Percentiles rank a stretch among this genome's conserved stretches.
These are phyloP conservation scores for Lobophora halterata DNA, from an alignment of 2,888 invertebrate species.

Conservation along the genomic window DNA sequence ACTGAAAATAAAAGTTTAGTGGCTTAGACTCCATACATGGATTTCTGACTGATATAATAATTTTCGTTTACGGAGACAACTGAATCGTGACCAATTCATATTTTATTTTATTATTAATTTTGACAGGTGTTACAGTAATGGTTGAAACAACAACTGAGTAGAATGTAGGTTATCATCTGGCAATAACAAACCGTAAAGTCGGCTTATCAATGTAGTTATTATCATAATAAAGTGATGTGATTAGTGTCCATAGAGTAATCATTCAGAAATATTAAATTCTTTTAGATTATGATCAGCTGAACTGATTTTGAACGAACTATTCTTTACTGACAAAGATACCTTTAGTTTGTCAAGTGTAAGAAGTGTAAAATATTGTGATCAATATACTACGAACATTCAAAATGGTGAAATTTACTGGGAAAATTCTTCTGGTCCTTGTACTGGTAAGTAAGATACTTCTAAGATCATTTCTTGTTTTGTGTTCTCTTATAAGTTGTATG, in stretches of 20 bases:
- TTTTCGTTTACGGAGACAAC: conserved; percentile 6
- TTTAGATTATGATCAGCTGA: conserved; percentile 8
- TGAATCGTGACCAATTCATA: neutral
- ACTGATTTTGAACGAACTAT: conserved; percentile 34
- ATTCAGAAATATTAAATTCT: conserved; percentile 36
- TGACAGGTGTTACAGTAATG: conserved; percentile 28
- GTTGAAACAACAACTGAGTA: conserved; percentile 19
- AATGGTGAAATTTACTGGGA: conserved; percentile 46
- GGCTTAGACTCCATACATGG: no score
- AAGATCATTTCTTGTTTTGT: no score
- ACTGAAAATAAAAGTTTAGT: no score
- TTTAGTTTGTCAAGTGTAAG: conserved; percentile 60
- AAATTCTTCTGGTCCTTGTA: conserved; percentile 38
- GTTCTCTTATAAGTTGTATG: neutral
- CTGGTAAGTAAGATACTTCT: conserved; percentile 54
- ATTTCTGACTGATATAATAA: no score
- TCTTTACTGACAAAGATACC: conserved; percentile 64
- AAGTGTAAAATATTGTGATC: conserved; percentile 39
- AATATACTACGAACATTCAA: conserved; percentile 36
- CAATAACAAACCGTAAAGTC: conserved; percentile 46
- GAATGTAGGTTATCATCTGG: conserved; percentile 50
- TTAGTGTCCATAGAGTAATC: conserved; percentile 41
- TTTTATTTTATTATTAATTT: conserved; percentile 20
- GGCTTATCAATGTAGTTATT: conserved; percentile 42
- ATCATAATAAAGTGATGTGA: conserved; percentile 23